Conservation (phyloP, 2,113 vertebrate genomes). For the Gasterosteus aculeatus region DNA sequence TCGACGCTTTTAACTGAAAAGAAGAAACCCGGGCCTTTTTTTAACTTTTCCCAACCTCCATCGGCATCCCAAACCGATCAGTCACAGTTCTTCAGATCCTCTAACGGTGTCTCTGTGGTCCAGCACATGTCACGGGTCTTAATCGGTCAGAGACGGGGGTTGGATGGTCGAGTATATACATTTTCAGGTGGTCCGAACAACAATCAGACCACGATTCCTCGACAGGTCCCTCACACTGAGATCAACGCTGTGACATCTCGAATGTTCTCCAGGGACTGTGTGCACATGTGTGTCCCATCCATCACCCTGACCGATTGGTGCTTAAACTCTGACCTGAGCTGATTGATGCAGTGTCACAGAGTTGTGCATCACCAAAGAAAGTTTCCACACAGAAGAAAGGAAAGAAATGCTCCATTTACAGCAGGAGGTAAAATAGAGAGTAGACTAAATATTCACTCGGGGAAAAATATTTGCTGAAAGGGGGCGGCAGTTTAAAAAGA, state of each 20-base stretch:
- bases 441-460: constrained; percentile 55
- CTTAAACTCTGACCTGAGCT: constrained; percentile 38
- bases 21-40: neutral
- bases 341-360: constrained; percentile 17
- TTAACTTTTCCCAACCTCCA: neutral
- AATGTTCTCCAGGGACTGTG: constrained; percentile 14
- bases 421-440: constrained; percentile 24
- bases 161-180: neutral
- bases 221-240: neutral
- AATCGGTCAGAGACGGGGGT: neutral
- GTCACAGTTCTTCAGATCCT: neutral
- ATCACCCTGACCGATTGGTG: constrained; percentile 27
- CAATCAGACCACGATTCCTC: neutral
- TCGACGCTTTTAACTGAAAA: neutral
- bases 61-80: neutral
- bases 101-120: neutral
- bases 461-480: constrained; percentile 39
- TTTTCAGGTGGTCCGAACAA: neutral
- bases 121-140: neutral
- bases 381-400: constrained; percentile 26
- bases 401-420: constrained; percentile 11
- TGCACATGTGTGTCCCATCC: constrained; percentile 38
- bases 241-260: neutral
- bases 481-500: neutral
- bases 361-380: constrained; percentile 23